Percentiles rank a stretch among this genome's conserved stretches.
These are phyloP conservation scores for Stichopus chloronotus DNA, from an alignment of 35 echinoderm and acorn worm genomes.

Conservation along the genomic window DNA sequence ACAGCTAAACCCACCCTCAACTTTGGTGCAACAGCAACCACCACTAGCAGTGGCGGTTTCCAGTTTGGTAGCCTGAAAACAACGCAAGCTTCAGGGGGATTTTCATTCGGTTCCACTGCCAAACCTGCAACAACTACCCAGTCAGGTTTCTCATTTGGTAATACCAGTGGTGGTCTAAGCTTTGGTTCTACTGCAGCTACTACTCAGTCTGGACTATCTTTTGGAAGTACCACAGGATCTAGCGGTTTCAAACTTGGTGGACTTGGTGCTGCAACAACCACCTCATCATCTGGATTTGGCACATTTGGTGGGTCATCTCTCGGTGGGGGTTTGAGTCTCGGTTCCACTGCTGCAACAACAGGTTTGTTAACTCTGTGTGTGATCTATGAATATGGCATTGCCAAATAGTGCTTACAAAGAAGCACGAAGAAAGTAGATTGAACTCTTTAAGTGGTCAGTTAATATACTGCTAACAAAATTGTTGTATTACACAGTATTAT, in stretches of 20 bases:
- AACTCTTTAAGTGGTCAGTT: no score
- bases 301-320: constrained; percentile 16
- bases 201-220: constrained; percentile 37
- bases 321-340: constrained; percentile 32
- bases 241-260: constrained; percentile 44
- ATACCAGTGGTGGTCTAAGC: background rate
- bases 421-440: no score
- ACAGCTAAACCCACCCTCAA: background rate
- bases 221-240: constrained; percentile 1
- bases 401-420: background rate
- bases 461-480: no score
- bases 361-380: background rate
- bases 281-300: constrained; percentile 35
- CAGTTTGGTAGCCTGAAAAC: constrained; percentile 49
- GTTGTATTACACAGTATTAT: no score
- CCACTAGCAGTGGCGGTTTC: background rate
- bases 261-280: constrained; percentile 7
- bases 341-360: constrained; percentile 1
- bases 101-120: constrained; percentile 36
- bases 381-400: background rate
- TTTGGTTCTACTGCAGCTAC: constrained; percentile 32
- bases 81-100: background rate
- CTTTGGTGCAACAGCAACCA: constrained; percentile 19
- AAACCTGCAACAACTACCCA: constrained; percentile 27
- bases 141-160: constrained; percentile 50